A percentile compares a stretch with the other conserved stretches of the same genome.
Evolutionary conservation across 2,113 vertebrate species (phyloP).

Genomic region (Ceratotherium simum): DNA sequence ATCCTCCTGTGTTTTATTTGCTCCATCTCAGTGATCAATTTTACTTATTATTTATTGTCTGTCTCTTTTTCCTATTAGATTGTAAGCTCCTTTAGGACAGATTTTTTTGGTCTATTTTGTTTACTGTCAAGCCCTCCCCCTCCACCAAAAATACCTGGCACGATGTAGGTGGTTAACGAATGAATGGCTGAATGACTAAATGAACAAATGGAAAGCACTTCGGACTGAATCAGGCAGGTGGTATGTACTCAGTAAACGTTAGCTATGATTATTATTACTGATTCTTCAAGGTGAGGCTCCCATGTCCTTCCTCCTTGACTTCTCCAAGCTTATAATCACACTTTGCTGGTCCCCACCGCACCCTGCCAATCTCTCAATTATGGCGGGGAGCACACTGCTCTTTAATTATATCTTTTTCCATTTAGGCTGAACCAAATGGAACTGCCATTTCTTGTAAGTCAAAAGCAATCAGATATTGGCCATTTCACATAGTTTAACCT

Average conservation of each 20-base stretch:
- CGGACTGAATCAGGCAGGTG: background rate
- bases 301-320: background rate
- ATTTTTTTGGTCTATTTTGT: background rate
- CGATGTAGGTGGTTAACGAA: background rate
- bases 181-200: background rate
- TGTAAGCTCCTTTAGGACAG: background rate
- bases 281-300: background rate
- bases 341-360: background rate
- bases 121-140: background rate
- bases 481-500: background rate
- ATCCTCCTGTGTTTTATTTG: background rate
- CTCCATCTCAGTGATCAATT: background rate
- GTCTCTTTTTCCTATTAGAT: background rate
- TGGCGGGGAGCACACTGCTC: background rate
- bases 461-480: background rate
- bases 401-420: slow-evolving; percentile 58
- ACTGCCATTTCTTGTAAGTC: slow-evolving; percentile 3
- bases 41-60: background rate
- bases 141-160: background rate
- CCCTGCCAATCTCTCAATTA: slow-evolving; percentile 34
- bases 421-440: slow-evolving; percentile 46
- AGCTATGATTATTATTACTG: background rate
- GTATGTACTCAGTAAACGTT: background rate
- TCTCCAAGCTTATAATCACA: slow-evolving; percentile 8
- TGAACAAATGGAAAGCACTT: background rate